Evolutionary conservation across 2,113 vertebrate genomes (phyloP).

Genomic region (Podilymbus podiceps): DNA sequence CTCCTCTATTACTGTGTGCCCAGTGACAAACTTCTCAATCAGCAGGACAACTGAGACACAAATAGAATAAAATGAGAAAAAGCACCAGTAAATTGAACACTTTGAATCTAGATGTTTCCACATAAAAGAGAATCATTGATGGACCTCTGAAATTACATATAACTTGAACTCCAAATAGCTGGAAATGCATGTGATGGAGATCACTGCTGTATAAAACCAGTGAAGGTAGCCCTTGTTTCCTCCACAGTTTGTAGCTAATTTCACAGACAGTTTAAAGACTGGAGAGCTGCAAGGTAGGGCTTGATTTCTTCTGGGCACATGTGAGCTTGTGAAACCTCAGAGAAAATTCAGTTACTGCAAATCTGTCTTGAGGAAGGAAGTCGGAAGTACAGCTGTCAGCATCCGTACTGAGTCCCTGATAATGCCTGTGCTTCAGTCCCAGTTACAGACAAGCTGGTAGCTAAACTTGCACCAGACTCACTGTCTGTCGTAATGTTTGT

Average conservation of each 20-base stretch:
- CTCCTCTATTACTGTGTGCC: not conserved
- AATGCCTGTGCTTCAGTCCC: not conserved
- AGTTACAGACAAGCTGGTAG: not conserved
- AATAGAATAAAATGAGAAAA: not conserved
- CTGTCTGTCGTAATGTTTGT: not conserved
- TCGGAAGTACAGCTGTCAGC: not conserved
- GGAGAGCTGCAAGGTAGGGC: not conserved
- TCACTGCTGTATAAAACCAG: not conserved
- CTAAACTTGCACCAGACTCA: not conserved
- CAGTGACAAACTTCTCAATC: not conserved
- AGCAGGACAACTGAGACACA: not conserved
- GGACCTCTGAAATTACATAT: not conserved
- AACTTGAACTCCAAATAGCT: not conserved
- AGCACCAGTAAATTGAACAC: not conserved
- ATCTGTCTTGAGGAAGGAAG: not conserved
- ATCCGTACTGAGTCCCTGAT: not conserved
- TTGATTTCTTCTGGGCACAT: not conserved
- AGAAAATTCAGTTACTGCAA: not conserved
- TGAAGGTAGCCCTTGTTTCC: not conserved
- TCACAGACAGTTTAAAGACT: not conserved
- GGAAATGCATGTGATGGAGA: not conserved
- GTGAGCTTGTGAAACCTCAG: not conserved
- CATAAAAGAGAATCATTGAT: not conserved
- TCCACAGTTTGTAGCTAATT: not conserved
- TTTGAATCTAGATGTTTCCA: not conserved